These are phyloP conservation scores for Typhlichthys eigenmanni DNA, from an alignment of 2,797 vertebrate species.

Conservation along the genomic window DNA sequence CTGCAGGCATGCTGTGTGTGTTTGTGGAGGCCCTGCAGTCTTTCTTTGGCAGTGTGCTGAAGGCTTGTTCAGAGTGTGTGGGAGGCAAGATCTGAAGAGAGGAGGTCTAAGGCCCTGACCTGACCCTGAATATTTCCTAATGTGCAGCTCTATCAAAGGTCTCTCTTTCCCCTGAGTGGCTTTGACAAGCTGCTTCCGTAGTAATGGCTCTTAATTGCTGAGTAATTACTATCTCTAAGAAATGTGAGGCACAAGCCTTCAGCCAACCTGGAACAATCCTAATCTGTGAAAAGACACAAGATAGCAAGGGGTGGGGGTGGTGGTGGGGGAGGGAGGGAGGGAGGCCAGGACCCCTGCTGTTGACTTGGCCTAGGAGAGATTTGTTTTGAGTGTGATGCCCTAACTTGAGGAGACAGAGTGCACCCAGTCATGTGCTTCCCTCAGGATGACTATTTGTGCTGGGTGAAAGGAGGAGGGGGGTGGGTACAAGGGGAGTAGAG, in stretches of 20 bases:
- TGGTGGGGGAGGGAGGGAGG: constrained; percentile 46
- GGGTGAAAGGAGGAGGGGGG: constrained; percentile 55
- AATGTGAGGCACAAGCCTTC: constrained; percentile 65
- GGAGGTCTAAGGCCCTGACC: constrained; percentile 69
- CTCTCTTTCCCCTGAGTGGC: constrained; percentile 71
- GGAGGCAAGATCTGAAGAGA: constrained; percentile 70
- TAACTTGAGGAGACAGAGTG: constrained; percentile 80
- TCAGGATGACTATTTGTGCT: constrained; percentile 79
- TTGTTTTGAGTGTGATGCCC: constrained; percentile 75
- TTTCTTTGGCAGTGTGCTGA: constrained; percentile 64
- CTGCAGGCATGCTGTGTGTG: constrained; percentile 71
- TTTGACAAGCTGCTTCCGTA: constrained; percentile 80
- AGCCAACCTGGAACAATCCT: constrained; percentile 45
- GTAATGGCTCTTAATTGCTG: constrained; percentile 77
- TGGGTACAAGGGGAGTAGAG: constrained; percentile 42
- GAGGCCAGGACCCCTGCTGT: constrained; percentile 67
- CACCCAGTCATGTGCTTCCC: constrained; percentile 80
- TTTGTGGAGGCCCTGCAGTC: constrained; percentile 63
- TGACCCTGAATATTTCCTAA: constrained; percentile 79
- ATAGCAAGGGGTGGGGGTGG: constrained; percentile 17
- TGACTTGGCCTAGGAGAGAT: constrained; percentile 68
- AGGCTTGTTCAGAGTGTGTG: constrained; percentile 67
- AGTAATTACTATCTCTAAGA: constrained; percentile 81
- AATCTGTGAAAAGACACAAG: constrained; percentile 67
- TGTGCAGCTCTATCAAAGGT: constrained; percentile 71